Evolutionary conservation across 2,113 vertebrate genomes (phyloP), one percentile per base, ranked within the genome.

Genomic region (Rhadina sibilatrix): DNA sequence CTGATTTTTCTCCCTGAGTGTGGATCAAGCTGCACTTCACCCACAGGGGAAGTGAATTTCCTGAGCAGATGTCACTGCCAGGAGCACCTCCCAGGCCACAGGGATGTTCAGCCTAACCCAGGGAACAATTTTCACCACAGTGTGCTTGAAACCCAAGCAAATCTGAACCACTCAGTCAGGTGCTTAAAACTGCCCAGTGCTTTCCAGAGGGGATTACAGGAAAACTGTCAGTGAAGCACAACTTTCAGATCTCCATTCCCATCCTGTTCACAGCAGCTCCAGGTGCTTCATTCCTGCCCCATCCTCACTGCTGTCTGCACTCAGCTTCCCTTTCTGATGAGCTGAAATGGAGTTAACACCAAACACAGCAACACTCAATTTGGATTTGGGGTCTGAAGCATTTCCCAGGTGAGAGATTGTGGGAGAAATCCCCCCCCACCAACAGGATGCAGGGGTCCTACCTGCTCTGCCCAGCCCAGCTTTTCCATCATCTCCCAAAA

Each of bases 41-140:
- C 42, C 74, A 8, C 16, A 5, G 4, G 21, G 63, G 22, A 38
- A 37, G 5, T 3, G 24, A 81, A 18, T 12, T 10, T 19, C 57
- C 74, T 0, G 1, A 74, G 60, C 46, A 21, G 33, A 28, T 7
- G 2, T 4, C 53, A 6, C 10, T 54, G 49, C 5, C 82, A 35
- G 23, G 11, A 35, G n/a, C 52, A 30, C 27, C 56, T 13, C 11
- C 30, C 2, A 24, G 46, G 21, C 14, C 70, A 49, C 4, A 1
- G 2, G 10, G 60, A 56, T 23, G 47, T 44, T 5, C 10, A 70
- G 88, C 20, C 72, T 5, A 9, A 31, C 5, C 44, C 54, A 25
- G 1, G 2, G 15, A 35, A 7, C 52, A 52, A 8, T n/a, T 17
- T 14, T 3, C 7, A 65, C 42, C n/a, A 1, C 2, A 1, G 6